Base-by-base conservation (phyloP, 2,113 vertebrate species). In the Caranx ignobilis region DNA sequence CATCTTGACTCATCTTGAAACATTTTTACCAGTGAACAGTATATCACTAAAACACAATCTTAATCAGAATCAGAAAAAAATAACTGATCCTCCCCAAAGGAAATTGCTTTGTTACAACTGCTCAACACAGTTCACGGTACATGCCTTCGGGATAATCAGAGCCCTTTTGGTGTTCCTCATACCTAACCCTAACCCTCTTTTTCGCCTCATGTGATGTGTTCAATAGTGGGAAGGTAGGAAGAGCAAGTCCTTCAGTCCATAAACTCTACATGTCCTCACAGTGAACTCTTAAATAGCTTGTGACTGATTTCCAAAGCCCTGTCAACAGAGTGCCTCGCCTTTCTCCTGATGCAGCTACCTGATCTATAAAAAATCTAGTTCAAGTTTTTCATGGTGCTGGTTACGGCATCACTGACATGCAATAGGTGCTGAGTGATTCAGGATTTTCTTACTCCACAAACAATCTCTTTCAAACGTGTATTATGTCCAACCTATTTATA, bases 1-100 rank as follows among this genome's bases (percentile, higher is more conserved):
- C 39, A 75, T 9, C 9, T 47, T 15, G 26, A 52, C 9, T 48
- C n/a, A 60, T 45, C 55, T 52, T 77, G 35, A 61, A 81, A 37
- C 18, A 57, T 52, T 83, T 67, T 21, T 47, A 52, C 57, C 31
- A 15, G 43, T 47, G 26, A 43, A 35, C 13, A 65, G 11, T 48
- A 12, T 34, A 62, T 56, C 16, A 62, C 10, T 48, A 1, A 3
- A 2, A 5, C 5, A 43, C 59, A 52, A 13, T 12, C 11, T 8
- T 45, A 31, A 41, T 10, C 39, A 41, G 39, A 31, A 41, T 41
- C 39, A 41, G 39, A 41, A 41, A 41, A 41, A 41, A 7, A 0
- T 8, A 10, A 41, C 39, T 41, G 39, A 41, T 10, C 39, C 39
- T 10, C 39, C 39, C 10, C 26, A 26, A 41, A 10, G 39, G 39